phyloP scores from a whole-genome alignment of 2,888 invertebrate genomes.

The Lasioglossum morio region DNA sequence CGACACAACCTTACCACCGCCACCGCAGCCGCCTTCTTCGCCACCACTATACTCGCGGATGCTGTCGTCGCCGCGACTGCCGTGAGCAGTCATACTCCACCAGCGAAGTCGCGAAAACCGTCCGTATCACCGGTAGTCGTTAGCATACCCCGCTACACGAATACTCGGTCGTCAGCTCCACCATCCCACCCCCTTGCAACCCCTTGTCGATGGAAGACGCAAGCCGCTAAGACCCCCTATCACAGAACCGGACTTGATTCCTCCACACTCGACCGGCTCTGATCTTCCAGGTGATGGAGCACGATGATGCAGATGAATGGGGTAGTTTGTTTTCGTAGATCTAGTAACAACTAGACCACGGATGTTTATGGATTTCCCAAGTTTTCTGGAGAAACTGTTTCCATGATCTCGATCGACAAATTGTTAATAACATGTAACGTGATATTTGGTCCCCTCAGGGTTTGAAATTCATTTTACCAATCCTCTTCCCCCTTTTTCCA shows the following conservation, averaged over 20 bases:
- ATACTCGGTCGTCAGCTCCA: neutral
- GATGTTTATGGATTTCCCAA: too few relatives aligned
- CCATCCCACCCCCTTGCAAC: neutral
- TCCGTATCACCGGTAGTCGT: constrained; percentile 53
- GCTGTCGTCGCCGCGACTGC: constrained; percentile 51
- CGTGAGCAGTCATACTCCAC: constrained; percentile 42
- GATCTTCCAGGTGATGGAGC: neutral
- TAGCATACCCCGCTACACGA: neutral
- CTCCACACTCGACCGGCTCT: neutral
- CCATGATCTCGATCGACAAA: too few relatives aligned
- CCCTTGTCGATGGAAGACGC: neutral
- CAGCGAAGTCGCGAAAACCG: constrained; percentile 60
- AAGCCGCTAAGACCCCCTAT: neutral
- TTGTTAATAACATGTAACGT: too few relatives aligned
- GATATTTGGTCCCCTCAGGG: too few relatives aligned
- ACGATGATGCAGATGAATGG: neutral
- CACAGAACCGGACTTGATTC: neutral
- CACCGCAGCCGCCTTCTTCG: neutral
- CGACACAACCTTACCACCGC: constrained; percentile 10
- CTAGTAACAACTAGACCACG: too few relatives aligned
- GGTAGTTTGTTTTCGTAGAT: too few relatives aligned
- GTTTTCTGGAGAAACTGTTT: too few relatives aligned
- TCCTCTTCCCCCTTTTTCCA: too few relatives aligned
- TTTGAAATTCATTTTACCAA: too few relatives aligned
- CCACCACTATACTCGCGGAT: constrained; percentile 27